Conservation (phyloP, 2,888 invertebrate genomes). For the Tinea semifulvella region DNA sequence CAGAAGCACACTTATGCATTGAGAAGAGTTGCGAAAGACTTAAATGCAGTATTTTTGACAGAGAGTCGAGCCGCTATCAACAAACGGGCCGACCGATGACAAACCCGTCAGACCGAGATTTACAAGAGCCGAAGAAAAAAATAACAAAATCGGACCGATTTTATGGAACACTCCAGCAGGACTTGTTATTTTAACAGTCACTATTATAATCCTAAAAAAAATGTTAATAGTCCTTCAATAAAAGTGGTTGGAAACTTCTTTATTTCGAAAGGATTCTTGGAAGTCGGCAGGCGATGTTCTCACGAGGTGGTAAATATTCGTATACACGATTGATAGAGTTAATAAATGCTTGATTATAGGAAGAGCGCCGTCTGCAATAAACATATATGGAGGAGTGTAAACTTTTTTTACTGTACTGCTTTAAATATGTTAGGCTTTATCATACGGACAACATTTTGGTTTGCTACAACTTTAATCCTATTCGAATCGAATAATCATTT, state of each 20-base stretch:
- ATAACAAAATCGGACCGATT: conserved; percentile 20
- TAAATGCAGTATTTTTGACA: too few species aligned
- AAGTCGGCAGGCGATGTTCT: conserved; percentile 44
- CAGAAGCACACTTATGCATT: too few species aligned
- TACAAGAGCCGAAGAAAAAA: conserved; percentile 13
- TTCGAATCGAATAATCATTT: too few species aligned
- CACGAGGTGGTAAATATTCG: conserved; percentile 39
- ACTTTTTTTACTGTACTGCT: not conserved
- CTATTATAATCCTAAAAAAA: conserved; percentile 16
- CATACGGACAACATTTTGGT: too few species aligned
- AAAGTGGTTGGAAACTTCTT: conserved; percentile 51
- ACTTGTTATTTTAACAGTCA: conserved; percentile 18
- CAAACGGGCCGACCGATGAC: conserved; percentile 24
- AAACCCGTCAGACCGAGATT: not conserved
- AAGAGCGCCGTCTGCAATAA: conserved; percentile 51
- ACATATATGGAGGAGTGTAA: conserved; percentile 28
- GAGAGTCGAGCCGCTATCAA: conserved; percentile 17
- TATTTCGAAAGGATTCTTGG: conserved; percentile 54
- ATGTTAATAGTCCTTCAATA: conserved; percentile 50
- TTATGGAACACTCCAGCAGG: conserved; percentile 32
- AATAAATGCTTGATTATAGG: conserved; percentile 57
- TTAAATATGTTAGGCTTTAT: conserved; percentile 3
- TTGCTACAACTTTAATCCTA: too few species aligned
- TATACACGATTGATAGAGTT: conserved; percentile 48
- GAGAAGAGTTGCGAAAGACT: too few species aligned